A percentile compares a stretch with the other conserved stretches of the same genome.
Evolutionary conservation across 2,888 invertebrate genomes (phyloP).

Genomic region (Hirudinaria manillensis): DNA sequence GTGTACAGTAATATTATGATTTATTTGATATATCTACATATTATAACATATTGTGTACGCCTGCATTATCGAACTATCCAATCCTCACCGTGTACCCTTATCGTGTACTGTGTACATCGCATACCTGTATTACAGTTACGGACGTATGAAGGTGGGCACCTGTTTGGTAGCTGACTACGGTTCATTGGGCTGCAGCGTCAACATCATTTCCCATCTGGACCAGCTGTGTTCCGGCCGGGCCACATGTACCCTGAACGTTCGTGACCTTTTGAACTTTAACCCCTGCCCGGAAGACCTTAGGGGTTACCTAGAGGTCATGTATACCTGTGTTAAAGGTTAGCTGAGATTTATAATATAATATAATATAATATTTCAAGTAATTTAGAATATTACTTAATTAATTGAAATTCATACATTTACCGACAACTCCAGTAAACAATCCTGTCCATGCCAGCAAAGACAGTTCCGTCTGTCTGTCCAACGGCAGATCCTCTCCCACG

Average conservation of each 20-base stretch:
- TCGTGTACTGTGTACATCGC: neutral
- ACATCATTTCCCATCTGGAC: conserved; percentile 24
- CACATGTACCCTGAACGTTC: conserved; percentile 30
- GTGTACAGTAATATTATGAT: too few relatives aligned
- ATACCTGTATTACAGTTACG: conserved; percentile 19
- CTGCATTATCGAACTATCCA: neutral
- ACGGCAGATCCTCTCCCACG: neutral
- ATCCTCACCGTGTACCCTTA: neutral
- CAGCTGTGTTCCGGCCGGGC: conserved; percentile 27
- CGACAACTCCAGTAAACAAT: neutral
- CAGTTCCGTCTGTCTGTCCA: neutral
- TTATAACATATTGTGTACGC: too few relatives aligned
- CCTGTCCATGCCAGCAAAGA: neutral
- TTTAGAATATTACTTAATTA: too few relatives aligned
- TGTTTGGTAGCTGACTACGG: conserved; percentile 27
- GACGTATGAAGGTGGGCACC: conserved; percentile 26
- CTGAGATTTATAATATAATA: too few relatives aligned
- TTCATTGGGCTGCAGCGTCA: conserved; percentile 6
- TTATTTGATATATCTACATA: too few relatives aligned
- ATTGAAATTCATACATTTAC: too few relatives aligned
- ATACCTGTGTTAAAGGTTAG: conserved; percentile 33
- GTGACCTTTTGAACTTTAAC: conserved; percentile 31
- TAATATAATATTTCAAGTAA: too few relatives aligned
- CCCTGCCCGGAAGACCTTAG: conserved; percentile 31
- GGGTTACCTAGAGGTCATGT: conserved; percentile 29